Conservation (phyloP, 2,797 vertebrate genomes). For the Channa striata region DNA sequence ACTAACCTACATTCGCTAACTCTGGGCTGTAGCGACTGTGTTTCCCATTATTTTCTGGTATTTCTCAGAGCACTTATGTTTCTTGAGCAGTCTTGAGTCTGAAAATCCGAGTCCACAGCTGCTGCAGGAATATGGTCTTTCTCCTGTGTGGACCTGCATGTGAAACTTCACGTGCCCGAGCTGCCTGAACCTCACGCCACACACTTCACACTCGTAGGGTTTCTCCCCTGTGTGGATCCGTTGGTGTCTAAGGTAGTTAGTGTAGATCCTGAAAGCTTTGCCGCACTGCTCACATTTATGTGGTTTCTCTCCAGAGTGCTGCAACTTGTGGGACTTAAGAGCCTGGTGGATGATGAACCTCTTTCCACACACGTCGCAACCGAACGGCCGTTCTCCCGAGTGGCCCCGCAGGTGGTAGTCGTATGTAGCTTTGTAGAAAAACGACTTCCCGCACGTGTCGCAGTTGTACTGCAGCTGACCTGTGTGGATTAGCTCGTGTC, state of each 20-base stretch:
- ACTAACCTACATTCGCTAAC: background rate
- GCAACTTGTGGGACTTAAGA: slow-evolving; percentile 76
- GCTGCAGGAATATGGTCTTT: slow-evolving; percentile 70
- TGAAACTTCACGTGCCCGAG: slow-evolving; percentile 81
- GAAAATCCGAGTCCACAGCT: slow-evolving; percentile 79
- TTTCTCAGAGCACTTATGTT: slow-evolving; percentile 69
- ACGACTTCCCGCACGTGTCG: slow-evolving; percentile 73
- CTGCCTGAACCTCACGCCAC: slow-evolving; percentile 77
- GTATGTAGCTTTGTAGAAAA: slow-evolving; percentile 80
- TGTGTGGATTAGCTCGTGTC: slow-evolving; percentile 77
- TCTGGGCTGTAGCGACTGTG: background rate
- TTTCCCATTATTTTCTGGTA: background rate
- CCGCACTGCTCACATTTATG: slow-evolving; percentile 75
- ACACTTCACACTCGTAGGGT: slow-evolving; percentile 80
- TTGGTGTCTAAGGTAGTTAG: slow-evolving; percentile 74
- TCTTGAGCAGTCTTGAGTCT: slow-evolving; percentile 80
- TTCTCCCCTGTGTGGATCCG: slow-evolving; percentile 83
- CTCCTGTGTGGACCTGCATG: slow-evolving; percentile 81
- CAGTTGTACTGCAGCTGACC: slow-evolving; percentile 72
- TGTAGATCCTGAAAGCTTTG: slow-evolving; percentile 75
- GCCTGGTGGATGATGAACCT: slow-evolving; percentile 75
- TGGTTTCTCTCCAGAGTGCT: slow-evolving; percentile 79
- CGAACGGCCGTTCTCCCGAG: slow-evolving; percentile 75
- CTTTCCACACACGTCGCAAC: slow-evolving; percentile 78
- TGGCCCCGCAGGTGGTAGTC: slow-evolving; percentile 79